Evolutionary conservation across 2,888 invertebrate genomes (phyloP).

Genomic region (Dione vanillae): DNA sequence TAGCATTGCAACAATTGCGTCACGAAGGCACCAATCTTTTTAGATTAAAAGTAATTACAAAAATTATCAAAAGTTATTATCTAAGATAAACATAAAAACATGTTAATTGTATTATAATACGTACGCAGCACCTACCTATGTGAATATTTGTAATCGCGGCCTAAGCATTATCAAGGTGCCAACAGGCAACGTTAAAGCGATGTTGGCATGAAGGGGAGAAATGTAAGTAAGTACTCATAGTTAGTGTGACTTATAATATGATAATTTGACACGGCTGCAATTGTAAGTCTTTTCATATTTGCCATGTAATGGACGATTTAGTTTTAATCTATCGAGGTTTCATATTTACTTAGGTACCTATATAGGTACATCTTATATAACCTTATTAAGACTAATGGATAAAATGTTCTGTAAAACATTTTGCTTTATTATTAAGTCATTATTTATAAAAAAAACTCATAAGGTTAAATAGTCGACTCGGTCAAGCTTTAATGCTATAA

Average conservation of each 20-base stretch:
- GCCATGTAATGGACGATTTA: not conserved
- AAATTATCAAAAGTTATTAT: slow-evolving; percentile 12
- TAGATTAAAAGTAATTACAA: slow-evolving; percentile 8
- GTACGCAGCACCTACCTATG: not conserved
- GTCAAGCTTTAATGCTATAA: not conserved
- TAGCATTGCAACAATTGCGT: not conserved
- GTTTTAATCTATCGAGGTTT: not conserved
- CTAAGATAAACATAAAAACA: slow-evolving; percentile 6
- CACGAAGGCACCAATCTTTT: slow-evolving; percentile 3
- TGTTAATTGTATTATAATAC: slow-evolving; percentile 17
- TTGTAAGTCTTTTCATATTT: not conserved
- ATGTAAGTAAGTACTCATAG: slow-evolving; percentile 10
- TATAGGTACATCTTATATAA: too few relatives aligned
- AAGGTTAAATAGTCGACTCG: not conserved
- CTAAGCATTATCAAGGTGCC: slow-evolving; percentile 24
- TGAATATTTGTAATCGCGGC: slow-evolving; percentile 18
- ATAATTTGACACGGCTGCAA: slow-evolving; percentile 12
- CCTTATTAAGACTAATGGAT: not conserved
- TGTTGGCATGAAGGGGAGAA: slow-evolving; percentile 21
- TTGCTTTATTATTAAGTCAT: not conserved
- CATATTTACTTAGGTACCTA: not conserved
- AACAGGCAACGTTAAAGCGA: slow-evolving; percentile 17
- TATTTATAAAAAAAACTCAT: not conserved
- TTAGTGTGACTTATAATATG: not conserved
- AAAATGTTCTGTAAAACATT: not conserved